These are phyloP conservation scores for Penaeus japonicus DNA, from an alignment of 1,140 invertebrate species.

Conservation along the genomic window DNA sequence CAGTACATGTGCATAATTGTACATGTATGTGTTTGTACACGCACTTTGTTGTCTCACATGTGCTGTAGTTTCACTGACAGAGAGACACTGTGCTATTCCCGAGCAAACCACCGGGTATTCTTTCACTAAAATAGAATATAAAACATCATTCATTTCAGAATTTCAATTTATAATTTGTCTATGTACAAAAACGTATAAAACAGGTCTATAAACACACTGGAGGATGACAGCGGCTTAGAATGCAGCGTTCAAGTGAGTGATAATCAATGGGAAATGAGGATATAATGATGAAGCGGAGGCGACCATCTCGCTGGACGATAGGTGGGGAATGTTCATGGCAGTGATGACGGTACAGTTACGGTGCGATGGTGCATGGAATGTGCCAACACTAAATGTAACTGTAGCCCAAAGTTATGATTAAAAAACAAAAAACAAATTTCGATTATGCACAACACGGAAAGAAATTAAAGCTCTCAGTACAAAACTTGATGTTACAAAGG, in stretches of 20 bases:
- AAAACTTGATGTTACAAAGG: too few species aligned
- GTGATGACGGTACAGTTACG: neutral
- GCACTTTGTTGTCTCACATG: too few species aligned
- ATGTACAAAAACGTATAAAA: conserved; percentile 38
- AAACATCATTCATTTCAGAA: conserved; percentile 19
- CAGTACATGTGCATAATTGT: neutral
- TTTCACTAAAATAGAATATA: conserved; percentile 36
- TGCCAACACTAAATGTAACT: too few species aligned
- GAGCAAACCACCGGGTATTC: conserved; percentile 38
- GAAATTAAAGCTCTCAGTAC: too few species aligned
- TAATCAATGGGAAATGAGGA: neutral
- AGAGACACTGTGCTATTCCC: neutral
- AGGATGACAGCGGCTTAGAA: conserved; percentile 26
- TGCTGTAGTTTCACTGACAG: neutral
- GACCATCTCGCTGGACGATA: conserved; percentile 15
- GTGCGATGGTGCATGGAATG: neutral
- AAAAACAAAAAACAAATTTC: too few species aligned
- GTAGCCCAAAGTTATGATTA: too few species aligned
- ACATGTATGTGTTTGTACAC: too few species aligned
- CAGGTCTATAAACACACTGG: conserved; percentile 35
- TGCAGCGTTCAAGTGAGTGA: neutral
- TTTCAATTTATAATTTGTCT: conserved; percentile 16
- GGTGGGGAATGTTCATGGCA: neutral
- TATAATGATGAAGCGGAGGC: neutral
- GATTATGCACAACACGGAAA: too few species aligned